Evolutionary conservation across 2,888 invertebrate genomes (phyloP), one percentile per base, ranked within the genome.

Genomic region (Amiota communis): DNA sequence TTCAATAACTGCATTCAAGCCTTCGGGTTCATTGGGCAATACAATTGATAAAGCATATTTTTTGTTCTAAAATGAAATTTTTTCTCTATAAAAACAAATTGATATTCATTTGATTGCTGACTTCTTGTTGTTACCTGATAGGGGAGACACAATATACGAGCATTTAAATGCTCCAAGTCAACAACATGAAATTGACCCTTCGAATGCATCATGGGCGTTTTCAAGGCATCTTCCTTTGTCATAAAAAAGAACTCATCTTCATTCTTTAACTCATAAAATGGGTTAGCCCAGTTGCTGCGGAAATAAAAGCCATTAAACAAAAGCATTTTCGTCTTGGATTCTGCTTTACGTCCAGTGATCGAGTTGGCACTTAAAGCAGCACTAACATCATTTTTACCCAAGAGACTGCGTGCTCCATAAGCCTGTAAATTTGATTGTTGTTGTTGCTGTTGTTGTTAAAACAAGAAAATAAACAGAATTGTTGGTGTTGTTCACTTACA

Each of bases 291-390:
- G 12, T 92, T 92, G n/a, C 95, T 95, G 77, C 94, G 94, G 91
- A 95, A 95, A 87, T 94, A 95, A 82, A 96, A 90, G 0, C 94
- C 94, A 81, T 95, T 95, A 80, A 95, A 93, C 67, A 96, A 90
- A 49, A 96, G 88, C 90, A 95, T 91, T 80, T 92, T 90, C 0
- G 94, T 93, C 72, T 86, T 86, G 63, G 85, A 81, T 15, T 80
- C 84, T 2, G 74, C 63, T 13, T 86, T 81, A 1, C 86, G 91
- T 67, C 91, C 92, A 57, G 92, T 92, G 65, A 93, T 91, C 51
- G 92, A 92, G 81, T 93, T 93, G 8, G 92, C 92, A 76, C 93
- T 93, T 67, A 93, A 87, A 11, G 92, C 92, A 0, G 92, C 91
- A 0, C 92, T 89, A 15, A 92, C 91, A 78, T 93, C 93, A 77